Conservation (phyloP, 30 jellyfish, hydroid and myxozoan species). For the Turritopsis dohrnii region DNA sequence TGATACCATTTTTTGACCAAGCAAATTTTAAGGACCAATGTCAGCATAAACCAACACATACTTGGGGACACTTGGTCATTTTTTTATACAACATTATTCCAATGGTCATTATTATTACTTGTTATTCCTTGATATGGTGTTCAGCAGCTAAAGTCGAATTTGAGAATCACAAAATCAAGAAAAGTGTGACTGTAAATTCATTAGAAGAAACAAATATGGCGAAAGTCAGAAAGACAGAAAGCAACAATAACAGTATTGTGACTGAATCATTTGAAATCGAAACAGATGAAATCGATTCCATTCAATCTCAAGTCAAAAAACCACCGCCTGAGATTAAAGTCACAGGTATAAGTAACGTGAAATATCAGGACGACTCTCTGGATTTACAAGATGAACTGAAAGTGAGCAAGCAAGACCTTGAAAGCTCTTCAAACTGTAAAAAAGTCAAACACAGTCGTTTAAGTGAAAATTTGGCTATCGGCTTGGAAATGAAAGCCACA, state of each 20-base stretch:
- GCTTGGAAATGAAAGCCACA: slow-evolving; percentile 16
- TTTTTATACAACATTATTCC: not conserved
- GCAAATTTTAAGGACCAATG: not conserved
- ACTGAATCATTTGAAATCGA: not conserved
- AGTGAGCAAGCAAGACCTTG: not conserved
- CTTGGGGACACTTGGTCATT: slow-evolving; percentile 14
- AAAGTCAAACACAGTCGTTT: not conserved
- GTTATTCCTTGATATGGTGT: not conserved
- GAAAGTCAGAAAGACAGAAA: not conserved
- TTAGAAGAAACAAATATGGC: not conserved
- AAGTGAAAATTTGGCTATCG: not conserved
- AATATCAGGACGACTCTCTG: not conserved
- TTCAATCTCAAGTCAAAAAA: too few relatives aligned
- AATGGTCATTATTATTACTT: not conserved
- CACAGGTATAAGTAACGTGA: not conserved
- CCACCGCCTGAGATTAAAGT: not conserved
- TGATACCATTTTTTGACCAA: not conserved
- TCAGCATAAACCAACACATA: not conserved
- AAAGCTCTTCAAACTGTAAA: not conserved
- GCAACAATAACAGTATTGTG: not conserved
- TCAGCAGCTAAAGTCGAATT: slow-evolving; percentile 5
- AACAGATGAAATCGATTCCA: not conserved
- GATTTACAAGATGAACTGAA: not conserved
- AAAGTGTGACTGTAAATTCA: not conserved
- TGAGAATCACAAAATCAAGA: not conserved